Evolutionary conservation across 2,797 vertebrate species (phyloP).

Genomic region (Syngnathus acus): DNA sequence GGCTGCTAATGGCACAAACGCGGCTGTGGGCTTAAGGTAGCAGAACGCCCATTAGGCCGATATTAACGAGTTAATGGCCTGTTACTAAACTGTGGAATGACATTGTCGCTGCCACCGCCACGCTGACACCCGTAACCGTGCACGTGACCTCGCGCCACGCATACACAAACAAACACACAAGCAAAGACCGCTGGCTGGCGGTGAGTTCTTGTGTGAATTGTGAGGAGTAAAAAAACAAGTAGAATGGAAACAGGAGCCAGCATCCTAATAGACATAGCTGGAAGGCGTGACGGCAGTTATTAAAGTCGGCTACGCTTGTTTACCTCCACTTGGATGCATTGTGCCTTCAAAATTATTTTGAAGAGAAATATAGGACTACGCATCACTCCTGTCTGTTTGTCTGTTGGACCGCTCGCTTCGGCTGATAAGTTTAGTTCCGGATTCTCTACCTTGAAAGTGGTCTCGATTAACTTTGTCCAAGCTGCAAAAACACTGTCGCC

Average conservation of each 20-base stretch:
- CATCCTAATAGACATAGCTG: slow-evolving; percentile 40
- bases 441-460: slow-evolving; percentile 16
- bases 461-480: slow-evolving; percentile 22
- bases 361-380: slow-evolving; percentile 53
- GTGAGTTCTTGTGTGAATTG: not conserved
- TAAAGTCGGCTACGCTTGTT: slow-evolving; percentile 38
- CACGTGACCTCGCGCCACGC: slow-evolving; percentile 9
- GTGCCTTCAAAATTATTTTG: slow-evolving; percentile 56
- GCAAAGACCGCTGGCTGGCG: not conserved
- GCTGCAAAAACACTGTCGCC: not conserved
- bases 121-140: slow-evolving; percentile 21
- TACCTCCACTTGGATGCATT: slow-evolving; percentile 34
- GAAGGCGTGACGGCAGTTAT: slow-evolving; percentile 54
- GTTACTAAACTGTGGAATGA: slow-evolving; percentile 76
- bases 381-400: slow-evolving; percentile 29
- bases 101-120: slow-evolving; percentile 50
- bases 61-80: slow-evolving; percentile 81
- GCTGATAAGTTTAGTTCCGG: slow-evolving; percentile 24
- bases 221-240: slow-evolving; percentile 9
- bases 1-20: slow-evolving; percentile 72
- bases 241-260: slow-evolving; percentile 23
- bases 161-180: not conserved
- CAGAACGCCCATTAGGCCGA: slow-evolving; percentile 71
- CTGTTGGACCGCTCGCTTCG: slow-evolving; percentile 13
- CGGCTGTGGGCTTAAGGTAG: slow-evolving; percentile 74